Conservation (phyloP, 2,113 vertebrate species). For the Deroptyus accipitrinus region DNA sequence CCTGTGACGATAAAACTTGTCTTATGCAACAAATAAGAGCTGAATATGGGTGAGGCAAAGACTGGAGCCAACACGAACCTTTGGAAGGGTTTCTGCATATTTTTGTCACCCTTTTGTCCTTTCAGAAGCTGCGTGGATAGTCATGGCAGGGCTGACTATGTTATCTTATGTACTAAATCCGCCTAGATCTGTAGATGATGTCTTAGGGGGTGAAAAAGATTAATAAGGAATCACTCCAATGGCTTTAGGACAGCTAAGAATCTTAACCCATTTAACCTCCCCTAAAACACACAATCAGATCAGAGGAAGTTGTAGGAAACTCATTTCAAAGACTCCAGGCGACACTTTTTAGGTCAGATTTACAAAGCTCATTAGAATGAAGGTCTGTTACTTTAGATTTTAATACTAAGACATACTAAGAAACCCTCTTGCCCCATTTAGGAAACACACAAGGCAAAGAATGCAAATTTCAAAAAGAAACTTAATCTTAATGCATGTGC, state of each 20-base stretch:
- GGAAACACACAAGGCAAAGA: conserved; percentile 69
- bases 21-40: neutral
- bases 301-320: conserved; percentile 76
- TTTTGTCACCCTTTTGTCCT: conserved; percentile 68
- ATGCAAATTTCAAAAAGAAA: conserved; percentile 71
- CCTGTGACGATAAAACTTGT: conserved; percentile 24
- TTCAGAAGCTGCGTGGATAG: conserved; percentile 45
- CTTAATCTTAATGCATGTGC: conserved; percentile 73
- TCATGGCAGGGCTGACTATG: conserved; percentile 72
- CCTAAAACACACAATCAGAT: conserved; percentile 79
- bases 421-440: conserved; percentile 76
- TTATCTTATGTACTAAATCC: conserved; percentile 86
- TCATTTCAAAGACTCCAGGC: conserved; percentile 76
- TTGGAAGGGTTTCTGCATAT: neutral
- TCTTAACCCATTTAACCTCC: conserved; percentile 92
- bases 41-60: neutral
- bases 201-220: conserved; percentile 90
- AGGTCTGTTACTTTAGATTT: conserved; percentile 71
- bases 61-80: neutral
- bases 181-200: conserved; percentile 89
- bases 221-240: conserved; percentile 90
- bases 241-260: conserved; percentile 90
- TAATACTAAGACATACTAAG: conserved; percentile 72
- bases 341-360: conserved; percentile 74
- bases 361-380: conserved; percentile 73